phyloP scores from a whole-genome alignment of 2,888 invertebrate species.

The Euphydryas editha region DNA sequence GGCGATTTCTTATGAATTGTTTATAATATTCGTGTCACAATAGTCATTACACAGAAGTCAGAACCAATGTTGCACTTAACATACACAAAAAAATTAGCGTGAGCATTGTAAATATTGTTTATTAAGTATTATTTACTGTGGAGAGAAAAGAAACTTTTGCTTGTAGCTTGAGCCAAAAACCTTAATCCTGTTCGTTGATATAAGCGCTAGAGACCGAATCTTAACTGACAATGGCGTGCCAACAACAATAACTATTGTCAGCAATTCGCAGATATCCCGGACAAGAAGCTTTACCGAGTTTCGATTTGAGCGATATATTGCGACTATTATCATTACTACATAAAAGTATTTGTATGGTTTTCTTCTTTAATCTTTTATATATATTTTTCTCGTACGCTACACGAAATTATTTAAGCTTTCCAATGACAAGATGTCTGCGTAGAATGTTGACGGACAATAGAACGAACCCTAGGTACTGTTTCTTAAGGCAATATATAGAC shows the following conservation, averaged over 20 bases:
- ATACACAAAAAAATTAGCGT: no score
- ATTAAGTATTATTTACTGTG: not conserved
- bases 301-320: not conserved
- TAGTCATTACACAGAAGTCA: no score
- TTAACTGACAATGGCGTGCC: slow-evolving; percentile 66
- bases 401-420: slow-evolving; percentile 1
- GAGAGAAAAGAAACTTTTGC: slow-evolving; percentile 6
- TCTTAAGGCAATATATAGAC: slow-evolving; percentile 12
- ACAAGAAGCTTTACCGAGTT: not conserved
- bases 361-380: not conserved
- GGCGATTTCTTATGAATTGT: not conserved
- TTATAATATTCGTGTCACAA: not conserved
- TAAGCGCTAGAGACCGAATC: slow-evolving; percentile 65
- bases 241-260: slow-evolving; percentile 58
- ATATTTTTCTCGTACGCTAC: not conserved
- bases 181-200: slow-evolving; percentile 37
- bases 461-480: slow-evolving; percentile 35
- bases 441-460: slow-evolving; percentile 45
- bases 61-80: no score
- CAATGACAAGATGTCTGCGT: not conserved
- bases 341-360: not conserved
- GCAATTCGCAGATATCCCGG: not conserved
- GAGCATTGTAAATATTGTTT: not conserved
- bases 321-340: not conserved
- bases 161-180: slow-evolving; percentile 33